Conservation (phyloP, 2,888 invertebrate genomes). For the Erebia epiphron region DNA sequence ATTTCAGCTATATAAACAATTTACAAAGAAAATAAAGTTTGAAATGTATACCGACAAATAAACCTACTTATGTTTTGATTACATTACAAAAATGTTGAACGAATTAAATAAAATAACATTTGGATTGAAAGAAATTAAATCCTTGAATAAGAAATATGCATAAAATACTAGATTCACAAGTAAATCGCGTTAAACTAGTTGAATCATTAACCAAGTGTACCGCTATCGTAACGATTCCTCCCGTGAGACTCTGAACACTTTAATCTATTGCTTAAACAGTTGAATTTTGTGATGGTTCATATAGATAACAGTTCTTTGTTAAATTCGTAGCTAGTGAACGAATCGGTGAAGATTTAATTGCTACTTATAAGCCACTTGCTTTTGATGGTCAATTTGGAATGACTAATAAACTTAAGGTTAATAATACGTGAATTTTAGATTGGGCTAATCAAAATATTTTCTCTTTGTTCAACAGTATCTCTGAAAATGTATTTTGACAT, state of each 20-base stretch:
- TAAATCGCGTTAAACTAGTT: conserved; percentile 46
- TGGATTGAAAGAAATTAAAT: conserved; percentile 12
- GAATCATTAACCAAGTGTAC: conserved; percentile 48
- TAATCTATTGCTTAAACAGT: conserved; percentile 47
- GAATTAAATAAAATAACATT: conserved; percentile 7
- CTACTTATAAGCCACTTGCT: conserved; percentile 43
- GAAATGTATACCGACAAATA: background rate
- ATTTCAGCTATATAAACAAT: background rate
- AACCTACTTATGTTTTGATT: background rate
- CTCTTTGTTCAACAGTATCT: conserved; percentile 17
- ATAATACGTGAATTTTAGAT: conserved; percentile 31
- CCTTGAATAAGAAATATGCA: conserved; percentile 15
- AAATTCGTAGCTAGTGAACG: conserved; percentile 46
- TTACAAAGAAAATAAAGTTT: background rate
- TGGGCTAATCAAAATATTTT: conserved; percentile 36
- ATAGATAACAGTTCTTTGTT: conserved; percentile 55
- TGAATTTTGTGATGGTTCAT: conserved; percentile 52
- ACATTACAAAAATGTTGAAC: conserved; percentile 3
- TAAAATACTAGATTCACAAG: conserved; percentile 32
- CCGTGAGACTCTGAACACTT: conserved; percentile 45
- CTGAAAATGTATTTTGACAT: background rate
- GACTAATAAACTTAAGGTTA: conserved; percentile 37
- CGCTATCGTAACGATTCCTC: conserved; percentile 45
- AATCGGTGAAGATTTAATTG: conserved; percentile 51
- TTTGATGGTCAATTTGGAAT: conserved; percentile 41